Evolutionary conservation across 92 coral and sea anemone genomes (phyloP).

Genomic region (Meandrina meandrites): DNA sequence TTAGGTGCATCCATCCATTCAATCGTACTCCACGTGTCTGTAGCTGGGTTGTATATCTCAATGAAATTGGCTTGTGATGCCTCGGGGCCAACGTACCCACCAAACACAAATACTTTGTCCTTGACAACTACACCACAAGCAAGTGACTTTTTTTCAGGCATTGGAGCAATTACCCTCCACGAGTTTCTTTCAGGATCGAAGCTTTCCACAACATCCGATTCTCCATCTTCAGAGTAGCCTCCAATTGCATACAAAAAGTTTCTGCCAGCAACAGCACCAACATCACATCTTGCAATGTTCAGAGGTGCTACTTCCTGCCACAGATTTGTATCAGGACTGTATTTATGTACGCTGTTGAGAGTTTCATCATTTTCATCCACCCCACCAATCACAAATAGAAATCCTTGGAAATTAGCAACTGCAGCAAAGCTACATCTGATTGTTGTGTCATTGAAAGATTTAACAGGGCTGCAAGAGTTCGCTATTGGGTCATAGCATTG

Average conservation of each 20-base stretch:
- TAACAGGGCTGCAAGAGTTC: background rate
- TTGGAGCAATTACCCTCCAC: background rate
- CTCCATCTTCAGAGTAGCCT: background rate
- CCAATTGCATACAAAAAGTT: background rate
- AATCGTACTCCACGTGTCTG: background rate
- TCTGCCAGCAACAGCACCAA: background rate
- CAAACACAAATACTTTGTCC: background rate
- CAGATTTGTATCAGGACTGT: conserved; percentile 8
- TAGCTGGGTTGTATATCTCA: background rate
- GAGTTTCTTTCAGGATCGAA: background rate
- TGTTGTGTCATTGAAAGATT: background rate
- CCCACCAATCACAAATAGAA: background rate
- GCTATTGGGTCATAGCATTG: background rate
- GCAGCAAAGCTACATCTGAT: no score
- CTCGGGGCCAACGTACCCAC: background rate
- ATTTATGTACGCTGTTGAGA: background rate
- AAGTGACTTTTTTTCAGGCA: background rate
- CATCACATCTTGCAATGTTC: background rate
- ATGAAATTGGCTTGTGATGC: background rate
- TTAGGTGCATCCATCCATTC: background rate
- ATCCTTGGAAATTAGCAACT: background rate
- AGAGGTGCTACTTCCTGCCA: background rate
- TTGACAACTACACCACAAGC: background rate
- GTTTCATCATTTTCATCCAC: no score
- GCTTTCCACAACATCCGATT: background rate